Evolutionary conservation across 2,113 vertebrate genomes (phyloP).

Genomic region (Thinocorus orbignyianus): DNA sequence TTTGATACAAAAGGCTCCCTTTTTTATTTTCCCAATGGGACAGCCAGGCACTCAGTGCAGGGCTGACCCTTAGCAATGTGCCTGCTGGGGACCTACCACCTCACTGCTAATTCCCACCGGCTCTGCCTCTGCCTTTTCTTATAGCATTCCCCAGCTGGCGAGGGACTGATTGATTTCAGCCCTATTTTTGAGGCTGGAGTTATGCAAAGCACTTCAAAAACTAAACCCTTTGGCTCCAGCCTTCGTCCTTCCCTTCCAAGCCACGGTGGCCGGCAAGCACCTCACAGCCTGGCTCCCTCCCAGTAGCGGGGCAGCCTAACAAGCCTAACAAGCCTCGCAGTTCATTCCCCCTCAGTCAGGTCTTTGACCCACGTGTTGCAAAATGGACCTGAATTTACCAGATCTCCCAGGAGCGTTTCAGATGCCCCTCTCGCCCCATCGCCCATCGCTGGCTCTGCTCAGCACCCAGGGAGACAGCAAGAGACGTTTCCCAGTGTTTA

Average conservation of each 20-base stretch:
- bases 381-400: not conserved
- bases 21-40: not conserved
- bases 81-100: not conserved
- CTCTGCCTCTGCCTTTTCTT: not conserved
- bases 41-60: accelerated
- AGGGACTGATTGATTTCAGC: not conserved
- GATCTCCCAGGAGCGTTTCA: not conserved
- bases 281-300: not conserved
- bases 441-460: not conserved
- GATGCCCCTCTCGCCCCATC: not conserved
- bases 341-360: not conserved
- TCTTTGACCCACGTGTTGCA: not conserved
- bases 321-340: not conserved
- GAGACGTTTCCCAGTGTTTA: not conserved
- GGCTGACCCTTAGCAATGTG: not conserved
- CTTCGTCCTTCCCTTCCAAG: not conserved
- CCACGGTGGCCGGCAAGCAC: not conserved
- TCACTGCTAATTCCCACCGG: not conserved
- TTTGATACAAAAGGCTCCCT: not conserved
- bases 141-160: not conserved
- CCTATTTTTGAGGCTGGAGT: not conserved
- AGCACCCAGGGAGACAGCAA: not conserved
- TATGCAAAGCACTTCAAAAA: not conserved
- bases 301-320: not conserved
- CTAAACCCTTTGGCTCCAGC: not conserved